A percentile compares a stretch with the other conserved stretches of the same genome.
phyloP scores from a whole-genome alignment of 2,888 invertebrate species.

The Brachyptera putata region DNA sequence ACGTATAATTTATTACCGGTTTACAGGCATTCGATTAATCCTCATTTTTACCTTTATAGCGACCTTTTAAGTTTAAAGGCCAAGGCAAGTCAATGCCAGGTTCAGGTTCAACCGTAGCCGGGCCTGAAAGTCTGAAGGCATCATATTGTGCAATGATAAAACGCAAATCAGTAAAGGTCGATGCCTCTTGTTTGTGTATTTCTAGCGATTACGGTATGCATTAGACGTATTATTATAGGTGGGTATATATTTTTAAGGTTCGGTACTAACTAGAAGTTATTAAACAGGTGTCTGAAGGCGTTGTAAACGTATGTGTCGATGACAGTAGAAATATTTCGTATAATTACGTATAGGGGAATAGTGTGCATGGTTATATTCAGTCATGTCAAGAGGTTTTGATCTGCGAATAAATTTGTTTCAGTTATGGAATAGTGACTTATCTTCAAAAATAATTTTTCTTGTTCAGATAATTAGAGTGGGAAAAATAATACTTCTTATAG shows the following conservation, averaged over 20 bases:
- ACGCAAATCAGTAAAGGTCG: slow-evolving; percentile 18
- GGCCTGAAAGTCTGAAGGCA: neutral
- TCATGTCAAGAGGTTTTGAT: no score
- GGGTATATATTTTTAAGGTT: neutral
- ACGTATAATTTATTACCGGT: no score
- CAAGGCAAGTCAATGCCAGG: neutral
- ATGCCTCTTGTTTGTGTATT: slow-evolving; percentile 10
- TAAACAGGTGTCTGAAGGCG: neutral
- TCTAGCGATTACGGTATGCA: slow-evolving; percentile 5
- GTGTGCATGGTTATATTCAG: no score
- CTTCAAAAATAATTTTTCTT: no score
- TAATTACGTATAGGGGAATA: no score
- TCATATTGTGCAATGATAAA: neutral
- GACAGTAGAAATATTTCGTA: no score
- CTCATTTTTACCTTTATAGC: no score
- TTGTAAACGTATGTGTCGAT: neutral
- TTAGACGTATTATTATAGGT: neutral
- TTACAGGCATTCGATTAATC: no score
- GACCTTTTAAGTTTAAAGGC: slow-evolving; percentile 2
- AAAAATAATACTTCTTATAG: no score
- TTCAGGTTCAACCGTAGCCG: neutral
- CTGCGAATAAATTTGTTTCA: no score
- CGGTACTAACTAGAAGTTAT: neutral
- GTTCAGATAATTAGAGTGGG: no score
- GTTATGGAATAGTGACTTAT: no score